These are phyloP conservation scores for Aethes cnicana DNA, from an alignment of 2,888 invertebrate genomes.

Conservation along the genomic window DNA sequence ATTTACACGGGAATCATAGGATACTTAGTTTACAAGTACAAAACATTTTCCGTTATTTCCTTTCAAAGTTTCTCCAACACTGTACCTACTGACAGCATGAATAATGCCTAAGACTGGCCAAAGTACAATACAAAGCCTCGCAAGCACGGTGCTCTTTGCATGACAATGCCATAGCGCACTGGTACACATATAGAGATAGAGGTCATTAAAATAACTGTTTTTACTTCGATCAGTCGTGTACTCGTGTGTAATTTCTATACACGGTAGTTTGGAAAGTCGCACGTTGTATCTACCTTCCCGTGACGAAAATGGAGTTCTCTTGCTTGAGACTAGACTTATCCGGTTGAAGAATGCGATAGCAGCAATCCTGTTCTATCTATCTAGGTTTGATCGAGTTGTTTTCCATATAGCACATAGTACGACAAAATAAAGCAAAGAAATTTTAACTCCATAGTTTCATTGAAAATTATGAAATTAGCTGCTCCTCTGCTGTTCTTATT, in stretches of 20 bases:
- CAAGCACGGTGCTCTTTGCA: conserved; percentile 5
- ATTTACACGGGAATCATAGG: too few species aligned
- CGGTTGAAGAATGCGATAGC: neutral
- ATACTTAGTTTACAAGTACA: neutral
- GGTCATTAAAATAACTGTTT: conserved; percentile 11
- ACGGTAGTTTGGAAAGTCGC: neutral
- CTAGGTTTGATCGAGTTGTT: too few species aligned
- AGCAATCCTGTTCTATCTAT: neutral
- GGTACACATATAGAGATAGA: conserved; percentile 5
- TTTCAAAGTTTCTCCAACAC: neutral
- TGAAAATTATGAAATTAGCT: too few species aligned
- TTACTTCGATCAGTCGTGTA: neutral
- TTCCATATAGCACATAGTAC: too few species aligned
- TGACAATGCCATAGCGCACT: conserved; percentile 11
- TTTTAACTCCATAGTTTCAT: too few species aligned
- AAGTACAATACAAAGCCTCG: neutral
- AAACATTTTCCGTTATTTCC: neutral
- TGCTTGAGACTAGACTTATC: neutral
- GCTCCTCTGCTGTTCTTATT: too few species aligned
- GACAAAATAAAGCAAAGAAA: too few species aligned
- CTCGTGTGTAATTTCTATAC: neutral
- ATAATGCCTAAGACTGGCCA: neutral
- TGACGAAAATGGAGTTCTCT: neutral
- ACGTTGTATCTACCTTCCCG: too few species aligned
- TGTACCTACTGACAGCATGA: neutral